phyloP scores from a whole-genome alignment of 2,113 vertebrate species.

The Pedetes capensis region DNA sequence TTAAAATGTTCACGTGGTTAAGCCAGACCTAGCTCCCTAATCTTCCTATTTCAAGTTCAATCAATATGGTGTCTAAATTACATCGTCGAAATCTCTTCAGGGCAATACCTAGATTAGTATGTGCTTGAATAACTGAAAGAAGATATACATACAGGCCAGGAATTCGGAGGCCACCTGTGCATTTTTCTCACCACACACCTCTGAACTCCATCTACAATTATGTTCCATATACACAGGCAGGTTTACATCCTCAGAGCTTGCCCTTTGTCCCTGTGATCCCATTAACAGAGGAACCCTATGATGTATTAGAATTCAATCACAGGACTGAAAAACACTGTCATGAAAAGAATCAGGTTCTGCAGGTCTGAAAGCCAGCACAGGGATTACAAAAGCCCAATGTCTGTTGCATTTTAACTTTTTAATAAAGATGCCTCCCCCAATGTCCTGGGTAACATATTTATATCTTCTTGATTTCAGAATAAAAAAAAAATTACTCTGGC shows the following conservation, averaged over 20 bases:
- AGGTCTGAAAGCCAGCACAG: background rate
- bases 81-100: background rate
- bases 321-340: background rate
- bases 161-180: background rate
- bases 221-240: background rate
- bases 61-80: background rate
- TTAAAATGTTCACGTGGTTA: background rate
- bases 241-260: background rate
- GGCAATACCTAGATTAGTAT: background rate
- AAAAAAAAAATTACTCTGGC: background rate
- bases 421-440: background rate
- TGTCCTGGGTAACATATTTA: background rate
- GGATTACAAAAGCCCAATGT: background rate
- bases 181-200: background rate
- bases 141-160: background rate
- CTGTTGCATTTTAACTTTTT: background rate
- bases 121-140: background rate
- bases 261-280: background rate
- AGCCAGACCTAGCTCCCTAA: background rate
- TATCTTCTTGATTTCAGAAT: background rate
- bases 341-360: fast-evolving
- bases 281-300: background rate
- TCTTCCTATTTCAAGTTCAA: background rate
- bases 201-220: background rate
- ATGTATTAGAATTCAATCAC: background rate